Evolutionary conservation across 2,888 invertebrate genomes (phyloP).

Genomic region (Hydriomena furcata): DNA sequence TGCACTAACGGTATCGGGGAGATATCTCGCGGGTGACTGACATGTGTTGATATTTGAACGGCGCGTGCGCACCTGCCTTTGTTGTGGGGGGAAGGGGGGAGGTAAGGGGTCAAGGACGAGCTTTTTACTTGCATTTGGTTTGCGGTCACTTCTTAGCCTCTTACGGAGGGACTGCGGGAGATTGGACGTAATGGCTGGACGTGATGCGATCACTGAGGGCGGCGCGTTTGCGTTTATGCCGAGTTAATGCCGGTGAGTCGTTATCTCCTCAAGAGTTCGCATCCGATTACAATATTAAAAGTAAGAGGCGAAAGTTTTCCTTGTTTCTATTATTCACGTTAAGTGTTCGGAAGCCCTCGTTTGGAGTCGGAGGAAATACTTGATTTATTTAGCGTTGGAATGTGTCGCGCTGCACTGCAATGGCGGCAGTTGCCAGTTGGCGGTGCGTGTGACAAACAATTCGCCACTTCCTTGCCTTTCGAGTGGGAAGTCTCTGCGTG

Average conservation of each 20-base stretch:
- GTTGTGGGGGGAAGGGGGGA: conserved; percentile 18
- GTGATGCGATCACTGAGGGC: conserved; percentile 39
- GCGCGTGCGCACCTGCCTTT: conserved; percentile 44
- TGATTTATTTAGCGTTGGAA: conserved; percentile 37
- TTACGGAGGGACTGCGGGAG: neutral
- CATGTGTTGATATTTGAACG: conserved; percentile 64
- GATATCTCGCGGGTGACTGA: conserved; percentile 59
- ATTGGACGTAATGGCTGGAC: conserved; percentile 37
- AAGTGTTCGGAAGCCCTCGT: conserved; percentile 23
- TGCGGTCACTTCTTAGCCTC: conserved; percentile 24
- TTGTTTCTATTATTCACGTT: neutral
- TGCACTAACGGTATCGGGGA: conserved; percentile 38
- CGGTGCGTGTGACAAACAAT: conserved; percentile 26
- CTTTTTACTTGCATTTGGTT: conserved; percentile 26
- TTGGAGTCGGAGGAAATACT: conserved; percentile 39
- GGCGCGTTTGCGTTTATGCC: neutral
- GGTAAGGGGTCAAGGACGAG: conserved; percentile 43
- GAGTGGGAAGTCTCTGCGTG: conserved; percentile 34
- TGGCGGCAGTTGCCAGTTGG: conserved; percentile 15
- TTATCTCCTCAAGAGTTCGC: neutral
- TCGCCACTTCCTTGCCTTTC: conserved; percentile 38
- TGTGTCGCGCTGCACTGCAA: conserved; percentile 6
- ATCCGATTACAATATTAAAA: neutral
- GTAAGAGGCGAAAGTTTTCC: conserved; percentile 10
- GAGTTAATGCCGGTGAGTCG: neutral